Base-by-base conservation (phyloP, 2,888 invertebrate genomes). In the Mactromeris polynyma region DNA sequence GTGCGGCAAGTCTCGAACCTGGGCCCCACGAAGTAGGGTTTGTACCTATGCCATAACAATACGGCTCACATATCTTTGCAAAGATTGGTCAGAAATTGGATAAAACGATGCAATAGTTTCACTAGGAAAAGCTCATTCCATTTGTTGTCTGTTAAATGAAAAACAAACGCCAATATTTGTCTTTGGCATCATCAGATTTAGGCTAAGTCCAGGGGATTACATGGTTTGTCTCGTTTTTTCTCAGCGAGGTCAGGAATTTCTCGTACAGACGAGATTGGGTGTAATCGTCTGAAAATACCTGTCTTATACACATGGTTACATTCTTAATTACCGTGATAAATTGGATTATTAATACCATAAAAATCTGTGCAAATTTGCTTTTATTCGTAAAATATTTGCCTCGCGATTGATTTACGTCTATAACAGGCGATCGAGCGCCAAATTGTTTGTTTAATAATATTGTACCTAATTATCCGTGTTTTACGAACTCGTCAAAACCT, bases 331-430 rank as follows among this genome's bases (percentile, higher is more conserved):
- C 81, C 81, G 11, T 79, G 81, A 86, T 73, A 51, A 81, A 79
- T 80, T 36, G 86, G 81, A 81, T 81, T 81, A 86, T 86, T 40
- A 86, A 81, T 40, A 81, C 79, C 86, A 81, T 81, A 69, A 86
- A 86, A 21, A 81, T 40, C 42, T 81, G 73, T 46, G 86, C 38
- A 86, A 81, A 86, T 86, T 86, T 86, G 51, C 81, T 84, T 78
- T 84, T 78, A 78, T 78, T 84, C 36, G 54, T 19, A 58, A 64
- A 73, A 42, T 81, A 36, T 81, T 86, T 86, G 69, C n/a, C 21
- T 69, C 58, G 31, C 42, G 77, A 86, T 85, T 81, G 85, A 81
- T 85, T 81, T 33, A 40, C 31, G 31, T 26, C 31, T 46, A 42
- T 64, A 31, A 81, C 86, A 81, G 69, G n/a, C 69, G 17, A 78